Evolutionary conservation across 2,113 vertebrate genomes (phyloP).

Genomic region (Hymenochirus boettgeri): DNA sequence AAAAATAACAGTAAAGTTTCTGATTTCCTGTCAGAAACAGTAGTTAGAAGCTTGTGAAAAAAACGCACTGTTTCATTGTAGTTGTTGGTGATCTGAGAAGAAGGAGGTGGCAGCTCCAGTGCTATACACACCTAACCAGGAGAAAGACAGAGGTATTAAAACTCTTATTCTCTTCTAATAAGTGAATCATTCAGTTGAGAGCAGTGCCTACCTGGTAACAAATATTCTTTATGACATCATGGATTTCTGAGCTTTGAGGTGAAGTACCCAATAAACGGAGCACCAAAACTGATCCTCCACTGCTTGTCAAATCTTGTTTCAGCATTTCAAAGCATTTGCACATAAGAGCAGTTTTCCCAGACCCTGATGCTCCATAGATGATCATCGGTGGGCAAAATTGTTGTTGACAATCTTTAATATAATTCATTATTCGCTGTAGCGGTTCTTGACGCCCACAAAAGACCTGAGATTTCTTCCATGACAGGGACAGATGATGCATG

Average conservation of each 20-base stretch:
- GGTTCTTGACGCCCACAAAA: conserved; percentile 62
- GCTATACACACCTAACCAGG: conserved; percentile 53
- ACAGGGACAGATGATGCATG: conserved; percentile 51
- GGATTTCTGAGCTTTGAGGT: conserved; percentile 52
- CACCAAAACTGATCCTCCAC: conserved; percentile 44
- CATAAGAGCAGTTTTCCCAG: conserved; percentile 69
- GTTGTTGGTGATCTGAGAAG: conserved; percentile 46
- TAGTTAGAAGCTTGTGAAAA: conserved; percentile 61
- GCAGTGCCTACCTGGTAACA: conserved; percentile 56
- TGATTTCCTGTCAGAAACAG: conserved; percentile 54
- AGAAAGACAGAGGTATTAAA: conserved; percentile 1
- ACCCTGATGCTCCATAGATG: conserved; percentile 61
- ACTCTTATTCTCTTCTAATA: too few relatives aligned
- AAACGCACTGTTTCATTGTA: conserved; percentile 54
- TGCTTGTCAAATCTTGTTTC: conserved; percentile 44
- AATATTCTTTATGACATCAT: conserved; percentile 59
- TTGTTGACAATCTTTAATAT: conserved; percentile 17
- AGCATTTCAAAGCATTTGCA: conserved; percentile 61
- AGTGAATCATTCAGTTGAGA: neutral
- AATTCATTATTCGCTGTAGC: conserved; percentile 54
- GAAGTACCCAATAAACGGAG: conserved; percentile 60
- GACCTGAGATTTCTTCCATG: conserved; percentile 43
- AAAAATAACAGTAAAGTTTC: conserved; percentile 66
- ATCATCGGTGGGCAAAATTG: conserved; percentile 55
- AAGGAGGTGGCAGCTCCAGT: conserved; percentile 56